Conservation (phyloP, 1,140 invertebrate species). For the Lineus longissimus region DNA sequence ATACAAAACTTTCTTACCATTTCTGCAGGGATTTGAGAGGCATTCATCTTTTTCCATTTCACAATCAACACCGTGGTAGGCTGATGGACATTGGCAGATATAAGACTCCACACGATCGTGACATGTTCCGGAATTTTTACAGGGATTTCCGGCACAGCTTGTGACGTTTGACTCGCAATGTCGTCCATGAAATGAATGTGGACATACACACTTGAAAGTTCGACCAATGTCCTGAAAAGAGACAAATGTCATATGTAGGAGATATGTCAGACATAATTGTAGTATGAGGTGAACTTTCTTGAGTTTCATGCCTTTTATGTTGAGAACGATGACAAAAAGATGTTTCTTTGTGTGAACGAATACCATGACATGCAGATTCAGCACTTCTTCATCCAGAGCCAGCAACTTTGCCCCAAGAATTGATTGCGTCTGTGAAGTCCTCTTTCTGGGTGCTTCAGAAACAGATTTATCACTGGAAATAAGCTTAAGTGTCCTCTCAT, state of each 20-base stretch:
- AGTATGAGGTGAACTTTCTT: neutral
- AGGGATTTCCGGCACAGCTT: constrained; percentile 68
- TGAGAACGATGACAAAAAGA: neutral
- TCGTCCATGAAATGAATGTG: constrained; percentile 37
- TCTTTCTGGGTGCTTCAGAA: no score
- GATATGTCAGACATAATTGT: neutral
- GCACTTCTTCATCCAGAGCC: no score
- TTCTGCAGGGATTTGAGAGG: constrained; percentile 87
- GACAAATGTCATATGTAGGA: constrained; percentile 21
- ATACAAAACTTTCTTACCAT: constrained; percentile 75
- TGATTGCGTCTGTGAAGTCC: no score
- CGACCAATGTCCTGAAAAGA: constrained; percentile 73
- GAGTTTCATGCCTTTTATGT: neutral
- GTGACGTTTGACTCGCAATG: constrained; percentile 59
- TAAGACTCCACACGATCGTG: constrained; percentile 9
- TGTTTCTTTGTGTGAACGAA: neutral
- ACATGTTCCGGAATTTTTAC: constrained; percentile 15
- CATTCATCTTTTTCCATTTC: constrained; percentile 64
- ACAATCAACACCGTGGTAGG: constrained; percentile 43
- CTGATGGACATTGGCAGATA: constrained; percentile 70
- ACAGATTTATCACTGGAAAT: no score
- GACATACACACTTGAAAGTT: constrained; percentile 39
- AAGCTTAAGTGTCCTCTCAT: no score
- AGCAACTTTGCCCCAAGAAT: no score
- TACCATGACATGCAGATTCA: neutral